Conservation (phyloP, 2,113 vertebrate species). For the Ceuthmochares aereus region DNA sequence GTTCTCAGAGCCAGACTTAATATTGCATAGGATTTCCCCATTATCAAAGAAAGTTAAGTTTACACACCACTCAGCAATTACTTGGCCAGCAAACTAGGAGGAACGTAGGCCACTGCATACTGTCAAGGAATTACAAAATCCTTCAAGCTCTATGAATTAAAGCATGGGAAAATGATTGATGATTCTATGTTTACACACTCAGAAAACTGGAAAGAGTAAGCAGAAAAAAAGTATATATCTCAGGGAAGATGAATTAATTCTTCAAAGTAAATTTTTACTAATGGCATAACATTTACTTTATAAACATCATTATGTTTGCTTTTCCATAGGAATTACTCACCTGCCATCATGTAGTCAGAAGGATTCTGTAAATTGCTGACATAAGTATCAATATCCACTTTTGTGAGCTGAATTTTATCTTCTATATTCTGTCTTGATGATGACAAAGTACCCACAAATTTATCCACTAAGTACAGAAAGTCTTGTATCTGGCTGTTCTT, state of each 20-base stretch:
- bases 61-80: neutral
- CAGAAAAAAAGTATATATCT: neutral
- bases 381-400: slow-evolving; percentile 60
- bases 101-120: neutral
- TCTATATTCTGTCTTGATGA: slow-evolving; percentile 78
- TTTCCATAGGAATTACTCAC: slow-evolving; percentile 52
- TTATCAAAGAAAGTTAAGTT: neutral
- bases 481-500: slow-evolving; percentile 74
- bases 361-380: slow-evolving; percentile 73
- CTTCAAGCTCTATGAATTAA: neutral
- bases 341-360: slow-evolving; percentile 79
- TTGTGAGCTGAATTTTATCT: slow-evolving; percentile 77
- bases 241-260: neutral
- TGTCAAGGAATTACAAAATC: neutral
- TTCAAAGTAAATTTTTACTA: neutral
- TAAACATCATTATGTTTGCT: neutral
- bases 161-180: neutral
- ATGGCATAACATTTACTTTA: neutral
- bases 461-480: slow-evolving; percentile 80
- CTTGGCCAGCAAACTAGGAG: neutral
- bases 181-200: neutral
- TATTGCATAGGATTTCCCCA: neutral
- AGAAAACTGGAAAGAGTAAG: neutral
- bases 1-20: neutral
- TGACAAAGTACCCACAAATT: slow-evolving; percentile 75